These are phyloP conservation scores for Triplophysa bombifrons DNA, from an alignment of 2,797 vertebrate species.

Conservation along the genomic window DNA sequence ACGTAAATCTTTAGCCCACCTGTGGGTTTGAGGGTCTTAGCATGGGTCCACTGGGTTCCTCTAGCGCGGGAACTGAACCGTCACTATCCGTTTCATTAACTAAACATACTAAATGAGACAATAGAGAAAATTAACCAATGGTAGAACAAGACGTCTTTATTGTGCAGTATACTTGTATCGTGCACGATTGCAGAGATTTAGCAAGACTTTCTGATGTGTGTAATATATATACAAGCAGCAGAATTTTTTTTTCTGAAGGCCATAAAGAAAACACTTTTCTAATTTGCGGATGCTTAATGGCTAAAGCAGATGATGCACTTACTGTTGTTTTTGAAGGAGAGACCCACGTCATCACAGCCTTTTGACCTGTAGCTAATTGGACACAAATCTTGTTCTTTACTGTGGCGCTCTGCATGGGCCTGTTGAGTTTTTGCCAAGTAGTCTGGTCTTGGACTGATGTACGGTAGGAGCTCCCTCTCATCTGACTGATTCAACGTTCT, in stretches of 20 bases:
- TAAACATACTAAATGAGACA: slow-evolving; percentile 72
- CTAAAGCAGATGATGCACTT: slow-evolving; percentile 51
- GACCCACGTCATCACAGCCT: slow-evolving; percentile 71
- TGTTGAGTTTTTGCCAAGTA: slow-evolving; percentile 45
- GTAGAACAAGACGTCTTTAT: neutral
- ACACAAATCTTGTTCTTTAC: slow-evolving; percentile 64
- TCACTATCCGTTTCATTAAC: slow-evolving; percentile 91
- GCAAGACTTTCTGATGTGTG: neutral
- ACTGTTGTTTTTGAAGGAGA: slow-evolving; percentile 77
- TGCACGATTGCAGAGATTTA: neutral
- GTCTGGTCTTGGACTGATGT: slow-evolving; percentile 61
- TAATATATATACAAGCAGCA: neutral
- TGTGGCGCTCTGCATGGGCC: slow-evolving; percentile 58
- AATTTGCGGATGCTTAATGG: neutral
- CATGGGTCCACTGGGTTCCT: slow-evolving; percentile 78
- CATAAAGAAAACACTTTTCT: neutral
- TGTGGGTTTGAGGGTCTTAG: slow-evolving; percentile 77
- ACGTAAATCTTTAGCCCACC: slow-evolving; percentile 68
- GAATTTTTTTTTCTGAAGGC: neutral
- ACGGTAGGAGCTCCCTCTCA: slow-evolving; percentile 70
- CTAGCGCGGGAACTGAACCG: slow-evolving; percentile 87
- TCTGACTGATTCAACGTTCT: slow-evolving; percentile 71
- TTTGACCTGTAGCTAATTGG: slow-evolving; percentile 75
- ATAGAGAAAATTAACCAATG: neutral
- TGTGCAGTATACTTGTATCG: neutral